phyloP scores from a whole-genome alignment of 1,140 invertebrate species.

The Procambarus clarkii region DNA sequence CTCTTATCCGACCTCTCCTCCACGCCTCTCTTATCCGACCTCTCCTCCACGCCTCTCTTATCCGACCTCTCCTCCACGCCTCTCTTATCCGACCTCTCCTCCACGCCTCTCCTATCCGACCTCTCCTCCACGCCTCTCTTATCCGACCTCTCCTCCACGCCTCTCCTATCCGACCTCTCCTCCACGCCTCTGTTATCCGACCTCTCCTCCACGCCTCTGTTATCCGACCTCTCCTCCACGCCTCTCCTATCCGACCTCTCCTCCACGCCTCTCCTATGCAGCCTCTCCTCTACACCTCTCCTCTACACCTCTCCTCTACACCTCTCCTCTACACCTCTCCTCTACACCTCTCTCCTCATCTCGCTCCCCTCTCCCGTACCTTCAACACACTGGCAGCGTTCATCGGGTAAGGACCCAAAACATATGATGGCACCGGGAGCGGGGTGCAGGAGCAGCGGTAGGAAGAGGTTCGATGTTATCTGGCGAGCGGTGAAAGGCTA shows the following conservation, averaged over 20 bases:
- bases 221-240: not conserved
- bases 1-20: too few relatives aligned
- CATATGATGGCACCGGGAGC: constrained; percentile 16
- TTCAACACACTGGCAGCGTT: not conserved
- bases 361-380: not conserved
- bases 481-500: constrained; percentile 49
- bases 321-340: not conserved
- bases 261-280: too few relatives aligned
- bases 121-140: not conserved
- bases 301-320: not conserved
- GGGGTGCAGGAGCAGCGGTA: constrained; percentile 17
- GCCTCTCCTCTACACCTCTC: not conserved
- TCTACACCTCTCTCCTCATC: not conserved
- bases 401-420: not conserved
- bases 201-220: too few relatives aligned
- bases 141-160: not conserved
- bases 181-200: not conserved
- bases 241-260: not conserved
- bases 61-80: not conserved
- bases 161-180: too few relatives aligned
- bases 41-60: too few relatives aligned
- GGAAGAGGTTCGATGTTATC: constrained; percentile 59
- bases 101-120: too few relatives aligned
- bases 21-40: not conserved
- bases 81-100: not conserved